Conservation (phyloP, 2,113 vertebrate genomes). For the Parus major region DNA sequence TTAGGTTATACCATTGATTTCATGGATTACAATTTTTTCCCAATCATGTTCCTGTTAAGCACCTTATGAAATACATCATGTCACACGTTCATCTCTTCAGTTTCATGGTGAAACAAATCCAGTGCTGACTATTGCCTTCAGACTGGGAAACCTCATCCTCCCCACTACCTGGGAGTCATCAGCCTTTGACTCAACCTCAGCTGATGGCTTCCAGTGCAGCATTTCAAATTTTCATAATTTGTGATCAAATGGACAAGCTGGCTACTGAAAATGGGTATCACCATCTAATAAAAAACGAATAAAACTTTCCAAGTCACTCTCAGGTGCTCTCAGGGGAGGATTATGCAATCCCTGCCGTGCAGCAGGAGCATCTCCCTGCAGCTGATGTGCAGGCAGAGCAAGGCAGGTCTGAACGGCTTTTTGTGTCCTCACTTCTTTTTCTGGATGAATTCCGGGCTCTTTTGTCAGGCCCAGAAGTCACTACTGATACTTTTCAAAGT, state of each 20-base stretch:
- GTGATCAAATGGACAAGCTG: neutral
- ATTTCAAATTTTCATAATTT: constrained; percentile 32
- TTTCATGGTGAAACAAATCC: neutral
- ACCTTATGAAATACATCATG: constrained; percentile 60
- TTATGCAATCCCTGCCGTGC: neutral
- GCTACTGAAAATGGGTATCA: neutral
- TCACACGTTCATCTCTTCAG: neutral
- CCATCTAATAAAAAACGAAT: neutral
- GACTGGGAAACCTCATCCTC: neutral
- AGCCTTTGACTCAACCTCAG: neutral
- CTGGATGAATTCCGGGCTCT: neutral
- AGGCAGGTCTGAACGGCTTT: neutral
- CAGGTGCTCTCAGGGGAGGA: neutral
- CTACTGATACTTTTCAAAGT: constrained; percentile 17
- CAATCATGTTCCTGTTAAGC: constrained; percentile 66
- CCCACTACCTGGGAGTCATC: neutral
- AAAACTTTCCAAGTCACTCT: constrained; percentile 42
- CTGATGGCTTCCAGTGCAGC: neutral
- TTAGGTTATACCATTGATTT: constrained; percentile 72
- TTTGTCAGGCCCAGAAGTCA: neutral
- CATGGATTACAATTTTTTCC: constrained; percentile 64
- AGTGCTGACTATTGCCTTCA: neutral
- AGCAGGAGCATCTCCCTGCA: neutral
- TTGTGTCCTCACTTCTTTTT: neutral
- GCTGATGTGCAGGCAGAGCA: neutral